Evolutionary conservation across 2,113 vertebrate genomes (phyloP), one percentile per base, ranked within the genome.

Genomic region (Saguinus imperator): DNA sequence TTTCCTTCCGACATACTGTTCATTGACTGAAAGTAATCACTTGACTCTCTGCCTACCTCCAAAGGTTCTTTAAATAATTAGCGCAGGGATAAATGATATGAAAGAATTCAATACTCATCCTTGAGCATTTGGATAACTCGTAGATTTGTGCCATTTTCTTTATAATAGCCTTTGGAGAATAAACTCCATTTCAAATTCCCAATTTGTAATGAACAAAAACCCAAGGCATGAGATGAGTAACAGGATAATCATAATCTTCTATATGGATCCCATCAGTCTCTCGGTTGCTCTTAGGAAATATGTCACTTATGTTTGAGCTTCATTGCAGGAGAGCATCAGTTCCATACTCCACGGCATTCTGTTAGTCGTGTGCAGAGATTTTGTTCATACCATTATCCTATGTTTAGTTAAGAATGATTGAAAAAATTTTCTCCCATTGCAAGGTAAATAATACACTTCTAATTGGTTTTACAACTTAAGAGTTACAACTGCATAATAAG

Each of bases 1-100:
- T 98, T 97, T 97, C 93, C 87, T 97, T 94, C 97, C 88, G 98
- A 94, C 94, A 97, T 90, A 93, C 90, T 97, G 96, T 97, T 98
- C 93, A 86, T 96, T 91, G 97, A 94, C 96, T 97, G 98, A 97
- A 96, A 87, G 88, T 23, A 93, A 97, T 96, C 96, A 86, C 80
- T 97, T 89, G 96, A 96, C 96, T 98, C 80, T 98, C 91, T 97
- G 96, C 79, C 94, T 97, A 16, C 94, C 92, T 81, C 97, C 94
- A 89, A 88, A 86, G 85, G 93, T 94, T 98, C 84, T 97, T 97
- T 7, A 88, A 0, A 6, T 11, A 55, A 81, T 50, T 88, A 93
- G 27, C 87, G 92, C 8, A 68, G 21, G 97, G 40, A 66, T 27
- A 89, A 91, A 87, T 72, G 48, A 89, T 80, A 10, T 61, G 75